Percentiles rank a stretch among this genome's conserved stretches.
Evolutionary conservation across 1,140 invertebrate genomes (phyloP).

Genomic region (Monomorium pharaonis): DNA sequence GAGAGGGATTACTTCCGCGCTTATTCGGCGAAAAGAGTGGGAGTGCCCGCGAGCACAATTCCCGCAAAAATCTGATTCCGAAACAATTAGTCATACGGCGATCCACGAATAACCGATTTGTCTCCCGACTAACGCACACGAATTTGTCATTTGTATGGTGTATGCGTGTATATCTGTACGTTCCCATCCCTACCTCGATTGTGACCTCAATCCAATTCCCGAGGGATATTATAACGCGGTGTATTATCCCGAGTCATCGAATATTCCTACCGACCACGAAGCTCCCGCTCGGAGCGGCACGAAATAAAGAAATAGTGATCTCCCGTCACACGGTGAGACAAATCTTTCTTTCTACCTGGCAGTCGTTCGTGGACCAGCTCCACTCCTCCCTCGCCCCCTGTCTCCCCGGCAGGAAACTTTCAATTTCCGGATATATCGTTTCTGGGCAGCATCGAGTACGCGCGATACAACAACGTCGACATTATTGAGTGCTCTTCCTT

Average conservation of each 20-base stretch:
- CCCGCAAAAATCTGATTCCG: slow-evolving; percentile 54
- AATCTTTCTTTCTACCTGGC: slow-evolving; percentile 56
- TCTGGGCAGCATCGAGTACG: slow-evolving; percentile 34
- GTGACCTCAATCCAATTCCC: slow-evolving; percentile 56
- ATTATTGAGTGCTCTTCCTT: slow-evolving; percentile 46
- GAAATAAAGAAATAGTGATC: slow-evolving; percentile 62
- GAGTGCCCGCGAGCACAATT: slow-evolving; percentile 32
- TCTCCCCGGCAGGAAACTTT: slow-evolving; percentile 64
- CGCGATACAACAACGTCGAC: slow-evolving; percentile 45
- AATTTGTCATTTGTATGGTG: neutral
- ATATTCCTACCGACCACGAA: slow-evolving; percentile 44
- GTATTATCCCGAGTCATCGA: slow-evolving; percentile 45
- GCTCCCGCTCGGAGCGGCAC: slow-evolving; percentile 8
- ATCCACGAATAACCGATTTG: slow-evolving; percentile 56
- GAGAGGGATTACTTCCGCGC: slow-evolving; percentile 44
- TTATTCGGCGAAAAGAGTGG: slow-evolving; percentile 16
- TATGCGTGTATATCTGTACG: neutral
- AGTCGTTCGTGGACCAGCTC: neutral
- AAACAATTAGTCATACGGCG: slow-evolving; percentile 56
- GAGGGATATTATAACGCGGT: slow-evolving; percentile 48
- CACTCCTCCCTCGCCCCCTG: neutral
- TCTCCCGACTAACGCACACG: slow-evolving; percentile 12
- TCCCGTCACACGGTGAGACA: slow-evolving; percentile 44
- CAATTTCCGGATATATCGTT: slow-evolving; percentile 71
- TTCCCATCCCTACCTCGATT: slow-evolving; percentile 1